Evolutionary conservation across 1,140 invertebrate species (phyloP), one percentile per base, ranked within the genome.

Genomic region (Brachystomella parvula): DNA sequence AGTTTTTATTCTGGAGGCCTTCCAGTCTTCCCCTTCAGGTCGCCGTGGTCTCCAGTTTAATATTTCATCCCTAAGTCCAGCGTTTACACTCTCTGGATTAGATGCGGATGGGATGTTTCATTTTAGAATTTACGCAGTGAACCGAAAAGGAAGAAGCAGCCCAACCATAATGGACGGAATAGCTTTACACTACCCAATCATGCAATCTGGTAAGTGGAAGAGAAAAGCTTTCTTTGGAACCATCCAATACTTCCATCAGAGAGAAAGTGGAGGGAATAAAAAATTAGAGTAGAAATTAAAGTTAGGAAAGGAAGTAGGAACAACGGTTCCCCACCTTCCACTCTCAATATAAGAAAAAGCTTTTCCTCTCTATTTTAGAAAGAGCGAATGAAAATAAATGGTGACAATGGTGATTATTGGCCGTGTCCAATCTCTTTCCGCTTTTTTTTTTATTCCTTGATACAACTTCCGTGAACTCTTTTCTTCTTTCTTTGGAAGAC

Each of bases 111-210:
- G 88, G 9, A 84, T 85, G 1, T 87, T 88, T 75, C 81, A 86
- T 62, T 83, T 92, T 21, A 82, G 83, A 15, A 84, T 91, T 21
- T 88, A 85, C 69, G 85, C 89, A 0, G 83, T 86, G 62, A 92
- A 92, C 78, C 83, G 84, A 32, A 92, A 91, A 78, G 90, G 89
- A 1, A 81, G 85, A 56, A 89, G 88, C 67, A 78, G 81, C 47
- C 82, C 86, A 0, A 83, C 88, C 15, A 79, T 84, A 1, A 79
- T 91, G 35, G 86, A 86, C 64, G 88, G 88, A 72, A 82, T 88
- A 44, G 87, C 87, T 1, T 86, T 89, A 73, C 82, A 84, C 33
- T 87, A 89, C 75, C 86, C 89, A 0, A 88, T 90, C 74, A 90
- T 89, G 77, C 81, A 87, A 62, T 89, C 87, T 75, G 88, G 89